Conservation (phyloP, 1,140 invertebrate species). For the Megathymus violae region DNA sequence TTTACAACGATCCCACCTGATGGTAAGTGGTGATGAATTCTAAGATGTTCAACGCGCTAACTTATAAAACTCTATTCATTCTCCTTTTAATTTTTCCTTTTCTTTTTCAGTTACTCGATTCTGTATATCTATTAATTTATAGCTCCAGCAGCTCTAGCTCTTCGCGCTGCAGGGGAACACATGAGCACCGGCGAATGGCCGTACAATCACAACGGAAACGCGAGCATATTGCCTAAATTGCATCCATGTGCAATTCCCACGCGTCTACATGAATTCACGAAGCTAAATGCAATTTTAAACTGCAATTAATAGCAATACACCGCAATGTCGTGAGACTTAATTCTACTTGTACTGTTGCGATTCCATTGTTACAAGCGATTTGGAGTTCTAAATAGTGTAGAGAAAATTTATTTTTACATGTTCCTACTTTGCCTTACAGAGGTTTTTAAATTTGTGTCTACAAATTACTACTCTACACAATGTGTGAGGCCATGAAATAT, state of each 20-base stretch:
- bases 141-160: not conserved
- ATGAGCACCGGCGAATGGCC: not conserved
- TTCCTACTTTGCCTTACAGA: not conserved
- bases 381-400: not conserved
- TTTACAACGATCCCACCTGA: no score
- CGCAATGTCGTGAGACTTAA: not conserved
- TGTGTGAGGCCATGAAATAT: not conserved
- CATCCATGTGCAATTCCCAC: not conserved
- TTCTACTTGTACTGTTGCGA: not conserved
- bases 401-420: not conserved
- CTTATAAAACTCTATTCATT: no score
- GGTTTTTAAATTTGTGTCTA: not conserved
- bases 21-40: no score
- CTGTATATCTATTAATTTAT: no score
- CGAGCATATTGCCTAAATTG: not conserved
- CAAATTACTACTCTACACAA: not conserved
- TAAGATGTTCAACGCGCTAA: no score
- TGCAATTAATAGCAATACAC: slow-evolving; percentile 2
- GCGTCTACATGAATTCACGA: not conserved
- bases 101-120: no score
- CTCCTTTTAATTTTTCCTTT: no score
- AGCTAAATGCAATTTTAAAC: slow-evolving; percentile 4
- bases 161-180: not conserved
- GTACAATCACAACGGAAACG: no score
- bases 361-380: not conserved